Percentiles rank a stretch among this genome's conserved stretches.
Conservation (phyloP, 2,113 vertebrate species). For the Picathartes gymnocephalus region DNA sequence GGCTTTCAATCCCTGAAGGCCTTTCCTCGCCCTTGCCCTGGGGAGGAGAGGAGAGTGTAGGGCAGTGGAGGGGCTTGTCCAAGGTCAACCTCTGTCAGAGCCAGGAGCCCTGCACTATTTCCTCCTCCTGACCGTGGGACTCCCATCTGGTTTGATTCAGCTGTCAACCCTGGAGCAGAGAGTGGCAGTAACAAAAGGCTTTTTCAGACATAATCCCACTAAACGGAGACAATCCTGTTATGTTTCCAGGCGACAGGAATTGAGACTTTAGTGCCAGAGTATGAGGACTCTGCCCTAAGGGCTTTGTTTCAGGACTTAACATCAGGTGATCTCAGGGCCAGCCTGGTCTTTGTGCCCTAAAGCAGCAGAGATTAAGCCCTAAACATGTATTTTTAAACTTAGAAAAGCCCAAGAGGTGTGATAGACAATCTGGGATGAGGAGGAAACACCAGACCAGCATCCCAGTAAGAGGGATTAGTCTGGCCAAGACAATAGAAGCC, state of each 20-base stretch:
- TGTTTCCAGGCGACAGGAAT: conserved; percentile 58
- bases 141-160: conserved; percentile 55
- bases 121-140: neutral
- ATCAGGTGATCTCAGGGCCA: conserved; percentile 53
- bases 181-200: conserved; percentile 58
- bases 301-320: conserved; percentile 46
- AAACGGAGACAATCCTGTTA: conserved; percentile 62
- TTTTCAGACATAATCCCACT: conserved; percentile 58
- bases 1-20: neutral
- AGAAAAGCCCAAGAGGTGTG: conserved; percentile 47
- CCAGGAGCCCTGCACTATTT: neutral
- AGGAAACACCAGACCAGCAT: neutral
- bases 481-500: conserved; percentile 42
- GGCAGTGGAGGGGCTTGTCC: neutral
- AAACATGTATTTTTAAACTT: conserved; percentile 55
- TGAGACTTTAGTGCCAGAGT: conserved; percentile 54
- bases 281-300: conserved; percentile 54
- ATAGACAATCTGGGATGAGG: conserved; percentile 18
- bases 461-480: conserved; percentile 42
- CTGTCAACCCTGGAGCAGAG: conserved; percentile 47
- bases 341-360: conserved; percentile 49
- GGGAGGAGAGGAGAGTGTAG: neutral
- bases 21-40: neutral
- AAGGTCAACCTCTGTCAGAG: neutral
- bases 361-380: conserved; percentile 52